Base-by-base conservation (phyloP, 2,113 vertebrate species). In the Verasper variegatus region DNA sequence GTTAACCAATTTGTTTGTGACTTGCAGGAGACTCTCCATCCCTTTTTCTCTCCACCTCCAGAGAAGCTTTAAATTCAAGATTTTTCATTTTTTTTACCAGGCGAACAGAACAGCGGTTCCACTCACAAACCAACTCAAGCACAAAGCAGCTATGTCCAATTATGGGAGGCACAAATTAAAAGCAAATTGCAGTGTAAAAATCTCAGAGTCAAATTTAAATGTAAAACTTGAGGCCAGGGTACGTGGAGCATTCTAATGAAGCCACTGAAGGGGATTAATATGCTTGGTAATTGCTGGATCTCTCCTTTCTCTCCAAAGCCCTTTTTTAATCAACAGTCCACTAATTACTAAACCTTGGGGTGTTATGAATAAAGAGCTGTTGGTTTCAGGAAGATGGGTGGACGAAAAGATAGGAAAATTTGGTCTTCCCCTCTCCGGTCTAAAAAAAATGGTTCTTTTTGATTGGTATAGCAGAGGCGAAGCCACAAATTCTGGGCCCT, bases 231-330 rank as follows among this genome's bases (percentile, higher is more conserved):
- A 89, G 81, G 81, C 78, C 81, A 74, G 74, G 61, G 57, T 88
- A 84, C 68, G 54, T 79, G 65, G 61, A 78, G 91, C 90, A 91
- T 93, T 84, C 81, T 92, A 94, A 94, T 94, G 86, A 92, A 89
- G 87, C 83, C 78, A 84, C 82, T 91, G 90, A 85, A 85, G 80
- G 68, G 86, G 87, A 93, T 93, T 94, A 94, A 93, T 94, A 90
- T 82, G 87, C 77, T 59, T 78, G 78, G 91, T 93, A 93, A 94
- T 92, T 92, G 88, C 86, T 70, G 80, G 83, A 86, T 88, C 83
- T 87, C 80, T 86, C 81, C 80, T 84, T 89, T 87, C 80, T 76
- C 80, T 89, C 80, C 68, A 75, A 87, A 86, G 83, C 80, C 81
- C 66, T 81, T 91, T 83, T 92, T 92, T 91, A 90, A 92, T 92